A percentile compares a stretch with the other conserved stretches of the same genome.
phyloP scores from a whole-genome alignment of 2,797 vertebrate species.

The Columba guinea region DNA sequence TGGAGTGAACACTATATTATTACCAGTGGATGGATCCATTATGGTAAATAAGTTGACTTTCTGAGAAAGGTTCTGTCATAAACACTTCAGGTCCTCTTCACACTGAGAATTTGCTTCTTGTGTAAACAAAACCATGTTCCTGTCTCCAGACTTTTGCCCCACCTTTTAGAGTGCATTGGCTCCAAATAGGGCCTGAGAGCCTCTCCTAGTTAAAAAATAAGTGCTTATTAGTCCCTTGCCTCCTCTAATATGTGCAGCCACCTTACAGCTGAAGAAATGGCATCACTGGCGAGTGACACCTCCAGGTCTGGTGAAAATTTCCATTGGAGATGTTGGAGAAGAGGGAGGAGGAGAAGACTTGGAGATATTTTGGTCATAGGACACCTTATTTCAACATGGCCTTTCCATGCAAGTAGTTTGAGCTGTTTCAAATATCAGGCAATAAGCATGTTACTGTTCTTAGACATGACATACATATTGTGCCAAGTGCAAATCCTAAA shows the following conservation, averaged over 20 bases:
- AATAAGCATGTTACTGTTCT: background rate
- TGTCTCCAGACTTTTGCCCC: background rate
- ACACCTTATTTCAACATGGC: background rate
- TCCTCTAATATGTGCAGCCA: background rate
- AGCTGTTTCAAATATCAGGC: background rate
- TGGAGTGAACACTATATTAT: background rate
- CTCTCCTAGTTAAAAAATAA: background rate
- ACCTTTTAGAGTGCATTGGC: background rate
- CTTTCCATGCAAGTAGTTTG: background rate
- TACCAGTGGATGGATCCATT: background rate
- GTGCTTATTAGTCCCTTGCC: background rate
- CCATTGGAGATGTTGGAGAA: background rate
- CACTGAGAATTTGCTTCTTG: background rate
- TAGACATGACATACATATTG: background rate
- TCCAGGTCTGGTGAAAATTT: background rate
- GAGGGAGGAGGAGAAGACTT: background rate
- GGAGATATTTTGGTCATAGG: background rate
- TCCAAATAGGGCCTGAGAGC: background rate
- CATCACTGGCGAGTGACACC: background rate
- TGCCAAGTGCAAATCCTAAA: background rate
- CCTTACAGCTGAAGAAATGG: background rate
- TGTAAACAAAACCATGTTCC: background rate
- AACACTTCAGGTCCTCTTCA: background rate
- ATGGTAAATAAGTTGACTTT: background rate
- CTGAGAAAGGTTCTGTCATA: background rate